phyloP scores from a whole-genome alignment of 2,888 invertebrate species.

The Callyntrura guangdongensis region DNA sequence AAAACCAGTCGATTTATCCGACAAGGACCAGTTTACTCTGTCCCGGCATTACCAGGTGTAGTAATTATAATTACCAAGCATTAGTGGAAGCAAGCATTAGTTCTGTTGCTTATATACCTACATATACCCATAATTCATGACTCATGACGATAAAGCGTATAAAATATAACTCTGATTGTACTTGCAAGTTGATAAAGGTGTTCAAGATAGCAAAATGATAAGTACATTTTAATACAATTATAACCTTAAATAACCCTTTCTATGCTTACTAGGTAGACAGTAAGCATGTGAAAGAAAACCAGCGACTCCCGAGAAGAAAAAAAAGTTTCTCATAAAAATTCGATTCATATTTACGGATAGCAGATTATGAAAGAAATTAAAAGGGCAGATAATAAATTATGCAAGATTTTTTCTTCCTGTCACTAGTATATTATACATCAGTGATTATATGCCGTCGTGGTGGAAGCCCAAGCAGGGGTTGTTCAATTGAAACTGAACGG shows the following conservation, averaged over 20 bases:
- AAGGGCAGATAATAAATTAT: slow-evolving; percentile 68
- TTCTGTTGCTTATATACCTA: slow-evolving; percentile 17
- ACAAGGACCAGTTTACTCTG: slow-evolving; percentile 36
- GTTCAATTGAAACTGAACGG: not conserved
- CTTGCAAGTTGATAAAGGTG: not conserved
- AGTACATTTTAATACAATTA: not conserved
- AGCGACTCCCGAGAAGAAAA: not conserved
- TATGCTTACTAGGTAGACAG: too few species aligned
- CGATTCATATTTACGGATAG: slow-evolving; percentile 27
- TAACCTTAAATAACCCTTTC: slow-evolving; percentile 58
- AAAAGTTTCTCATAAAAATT: slow-evolving; percentile 46
- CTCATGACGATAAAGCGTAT: slow-evolving; percentile 22
- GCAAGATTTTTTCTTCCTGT: slow-evolving; percentile 45
- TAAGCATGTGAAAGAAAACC: too few species aligned
- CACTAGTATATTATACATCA: not conserved
- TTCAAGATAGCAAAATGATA: not conserved
- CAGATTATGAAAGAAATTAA: slow-evolving; percentile 58
- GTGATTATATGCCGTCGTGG: slow-evolving; percentile 14
- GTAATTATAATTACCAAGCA: slow-evolving; percentile 53
- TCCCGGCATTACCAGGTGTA: not conserved
- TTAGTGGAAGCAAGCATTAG: slow-evolving; percentile 17
- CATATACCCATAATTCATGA: slow-evolving; percentile 54
- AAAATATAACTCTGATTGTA: not conserved
- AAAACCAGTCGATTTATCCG: slow-evolving; percentile 11
- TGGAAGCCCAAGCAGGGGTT: not conserved